Conservation (phyloP, 2,113 vertebrate genomes). For the Mixornis gularis region DNA sequence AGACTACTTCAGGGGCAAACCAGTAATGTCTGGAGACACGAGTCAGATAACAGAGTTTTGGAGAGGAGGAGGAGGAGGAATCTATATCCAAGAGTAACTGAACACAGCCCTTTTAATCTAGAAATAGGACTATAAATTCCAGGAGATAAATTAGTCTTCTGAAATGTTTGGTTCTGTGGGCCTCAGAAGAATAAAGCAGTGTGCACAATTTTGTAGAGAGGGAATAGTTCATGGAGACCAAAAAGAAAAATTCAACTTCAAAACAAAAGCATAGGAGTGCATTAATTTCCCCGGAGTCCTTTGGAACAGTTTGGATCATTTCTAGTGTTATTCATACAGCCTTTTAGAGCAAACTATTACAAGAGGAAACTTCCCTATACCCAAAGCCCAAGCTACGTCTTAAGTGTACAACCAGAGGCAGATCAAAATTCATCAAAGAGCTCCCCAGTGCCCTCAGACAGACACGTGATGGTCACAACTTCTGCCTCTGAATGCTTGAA, state of each 20-base stretch:
- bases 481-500: not conserved
- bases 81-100: not conserved
- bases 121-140: not conserved
- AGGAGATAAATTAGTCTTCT: slow-evolving; percentile 11
- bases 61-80: slow-evolving; percentile 22
- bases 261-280: not conserved
- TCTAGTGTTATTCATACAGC: not conserved
- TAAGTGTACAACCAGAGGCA: not conserved
- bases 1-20: slow-evolving; percentile 27
- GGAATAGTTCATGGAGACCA: not conserved
- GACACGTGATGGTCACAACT: not conserved
- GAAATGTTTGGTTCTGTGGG: not conserved
- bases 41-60: not conserved
- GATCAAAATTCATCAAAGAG: not conserved
- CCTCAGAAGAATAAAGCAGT: not conserved
- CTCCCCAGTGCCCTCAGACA: not conserved
- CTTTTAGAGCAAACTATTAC: not conserved
- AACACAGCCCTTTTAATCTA: slow-evolving; percentile 7
- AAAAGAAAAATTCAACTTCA: not conserved
- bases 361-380: not conserved
- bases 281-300: slow-evolving; percentile 45
- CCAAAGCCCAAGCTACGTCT: not conserved
- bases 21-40: not conserved
- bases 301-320: not conserved
- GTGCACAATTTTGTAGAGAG: not conserved